phyloP scores from a whole-genome alignment of 2,113 vertebrate species.

The Jaculus jaculus region DNA sequence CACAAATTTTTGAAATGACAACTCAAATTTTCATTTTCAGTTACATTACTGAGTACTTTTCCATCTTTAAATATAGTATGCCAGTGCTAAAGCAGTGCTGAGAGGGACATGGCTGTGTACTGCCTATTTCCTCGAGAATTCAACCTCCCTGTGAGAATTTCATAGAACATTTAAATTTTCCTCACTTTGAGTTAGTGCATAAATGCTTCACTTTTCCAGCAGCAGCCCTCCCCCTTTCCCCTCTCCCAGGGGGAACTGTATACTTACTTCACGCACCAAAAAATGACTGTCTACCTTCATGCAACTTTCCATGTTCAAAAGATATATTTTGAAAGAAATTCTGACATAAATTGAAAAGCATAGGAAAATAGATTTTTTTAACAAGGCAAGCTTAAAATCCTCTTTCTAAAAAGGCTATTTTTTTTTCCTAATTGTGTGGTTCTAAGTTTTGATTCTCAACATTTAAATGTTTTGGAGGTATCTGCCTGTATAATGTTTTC shows the following conservation, averaged over 20 bases:
- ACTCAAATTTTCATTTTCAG: neutral
- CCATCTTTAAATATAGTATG: neutral
- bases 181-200: neutral
- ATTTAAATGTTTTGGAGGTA: neutral
- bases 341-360: neutral
- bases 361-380: slow-evolving; percentile 21
- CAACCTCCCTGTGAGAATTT: neutral
- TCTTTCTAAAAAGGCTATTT: neutral
- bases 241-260: too few species aligned
- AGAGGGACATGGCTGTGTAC: neutral
- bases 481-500: neutral
- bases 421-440: neutral
- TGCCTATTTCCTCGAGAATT: neutral
- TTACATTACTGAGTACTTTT: neutral
- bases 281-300: neutral
- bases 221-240: neutral
- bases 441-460: neutral
- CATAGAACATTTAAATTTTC: neutral
- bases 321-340: slow-evolving; percentile 30
- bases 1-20: neutral
- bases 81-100: neutral
- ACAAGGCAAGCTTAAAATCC: neutral
- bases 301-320: neutral
- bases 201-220: neutral
- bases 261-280: neutral